These are phyloP conservation scores for Xylota sylvarum DNA, from an alignment of 2,888 invertebrate species.

Conservation along the genomic window DNA sequence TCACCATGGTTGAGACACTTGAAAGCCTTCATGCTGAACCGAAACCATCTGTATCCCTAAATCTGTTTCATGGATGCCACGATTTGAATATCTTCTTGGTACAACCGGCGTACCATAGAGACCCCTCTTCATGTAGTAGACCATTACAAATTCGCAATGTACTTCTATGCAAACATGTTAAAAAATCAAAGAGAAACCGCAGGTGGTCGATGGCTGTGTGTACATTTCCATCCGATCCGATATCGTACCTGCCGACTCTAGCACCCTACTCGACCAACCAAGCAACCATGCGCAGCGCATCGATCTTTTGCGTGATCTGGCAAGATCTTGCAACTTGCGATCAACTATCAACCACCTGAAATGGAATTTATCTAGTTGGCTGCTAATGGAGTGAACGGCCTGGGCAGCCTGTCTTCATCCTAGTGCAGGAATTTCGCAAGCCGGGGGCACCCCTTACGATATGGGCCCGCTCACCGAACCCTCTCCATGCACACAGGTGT, in stretches of 20 bases:
- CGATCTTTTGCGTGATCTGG: slow-evolving; percentile 76
- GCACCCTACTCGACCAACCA: slow-evolving; percentile 31
- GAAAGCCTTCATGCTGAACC: slow-evolving; percentile 35
- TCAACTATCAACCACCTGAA: slow-evolving; percentile 73
- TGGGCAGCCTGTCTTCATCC: slow-evolving; percentile 53
- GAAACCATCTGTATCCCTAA: slow-evolving; percentile 52
- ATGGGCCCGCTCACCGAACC: slow-evolving; percentile 3
- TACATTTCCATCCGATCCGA: slow-evolving; percentile 68
- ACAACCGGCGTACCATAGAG: not conserved
- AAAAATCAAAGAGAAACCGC: slow-evolving; percentile 76
- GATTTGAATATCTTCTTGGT: slow-evolving; percentile 40
- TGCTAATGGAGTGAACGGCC: slow-evolving; percentile 74
- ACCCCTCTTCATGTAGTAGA: not conserved
- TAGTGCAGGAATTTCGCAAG: slow-evolving; percentile 58
- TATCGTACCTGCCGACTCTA: slow-evolving; percentile 53
- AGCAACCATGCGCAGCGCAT: slow-evolving; percentile 70
- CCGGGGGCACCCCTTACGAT: slow-evolving; percentile 28
- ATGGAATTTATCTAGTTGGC: slow-evolving; percentile 75
- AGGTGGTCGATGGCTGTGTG: slow-evolving; percentile 73
- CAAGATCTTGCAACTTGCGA: slow-evolving; percentile 72
- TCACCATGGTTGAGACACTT: slow-evolving; percentile 24
- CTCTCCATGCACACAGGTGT: slow-evolving; percentile 66
- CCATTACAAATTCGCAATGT: slow-evolving; percentile 49
- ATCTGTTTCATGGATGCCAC: slow-evolving; percentile 47
- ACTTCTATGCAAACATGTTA: slow-evolving; percentile 65